Base-by-base conservation (phyloP, 2,888 invertebrate species). In the Lamellibrachia satsuma region DNA sequence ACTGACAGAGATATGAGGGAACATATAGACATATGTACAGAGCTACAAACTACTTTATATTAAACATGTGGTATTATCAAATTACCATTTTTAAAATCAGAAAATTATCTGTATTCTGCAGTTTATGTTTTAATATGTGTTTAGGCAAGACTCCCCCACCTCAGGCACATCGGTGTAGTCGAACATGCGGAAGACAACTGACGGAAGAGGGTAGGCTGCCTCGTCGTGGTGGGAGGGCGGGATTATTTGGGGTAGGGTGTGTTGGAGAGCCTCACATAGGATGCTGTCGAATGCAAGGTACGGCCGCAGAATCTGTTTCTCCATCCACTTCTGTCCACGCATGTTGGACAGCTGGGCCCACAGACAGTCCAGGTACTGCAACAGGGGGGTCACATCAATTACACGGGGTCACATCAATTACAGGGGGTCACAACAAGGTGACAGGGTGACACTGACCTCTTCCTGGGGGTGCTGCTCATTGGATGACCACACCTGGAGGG, bases 101-200 rank as follows among this genome's bases (percentile, higher is more conserved):
- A 39, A 39, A 39, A 39, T 39, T 39, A 39, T 39, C 39, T 39
- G 39, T 39, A 39, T 39, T 39, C 39, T 39, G 39, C 39, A 39
- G 39, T 39, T 39, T 39, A 39, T 39, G 39, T 39, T 39, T 39
- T 39, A 39, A 39, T 39, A 39, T 39, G 39, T 39, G 39, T 39
- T 39, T 0, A 39, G 39, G 39, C 39, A 39, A 39, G 39, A 39
- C 51, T 91, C 11, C 90, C 91, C 92, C 92, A 95, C 96, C 96
- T 99, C 99, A 0, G 99, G 99, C 95, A 99, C 99, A 97, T 99
- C 99, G 0, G 99, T 99, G 96, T 99, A 99, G 96, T 99, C 99
- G 97, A 99, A 99, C 98, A 99, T 96, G 57, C 97, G 97, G 97
- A 99, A 99, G 90, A 99, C 98, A 1, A 99, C 98, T 96, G 98